phyloP scores from a whole-genome alignment of 2,888 invertebrate species.

The Pachycephus smyrnensis region DNA sequence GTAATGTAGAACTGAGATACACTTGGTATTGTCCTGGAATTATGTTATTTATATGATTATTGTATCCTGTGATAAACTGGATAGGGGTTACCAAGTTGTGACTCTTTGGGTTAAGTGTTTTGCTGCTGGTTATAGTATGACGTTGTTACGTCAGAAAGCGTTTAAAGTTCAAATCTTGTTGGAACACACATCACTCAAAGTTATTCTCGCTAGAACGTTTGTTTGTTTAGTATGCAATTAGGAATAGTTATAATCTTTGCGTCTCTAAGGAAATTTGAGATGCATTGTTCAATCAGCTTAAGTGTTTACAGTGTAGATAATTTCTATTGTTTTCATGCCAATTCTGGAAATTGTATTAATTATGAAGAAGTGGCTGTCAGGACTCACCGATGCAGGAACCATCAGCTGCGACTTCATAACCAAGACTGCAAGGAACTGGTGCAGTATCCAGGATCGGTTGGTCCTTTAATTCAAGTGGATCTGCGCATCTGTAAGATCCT shows the following conservation, averaged over 20 bases:
- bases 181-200: background rate
- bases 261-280: background rate
- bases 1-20: background rate
- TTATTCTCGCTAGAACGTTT: background rate
- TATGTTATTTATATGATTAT: background rate
- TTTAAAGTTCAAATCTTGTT: background rate
- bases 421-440: slow-evolving; percentile 49
- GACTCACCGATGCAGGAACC: slow-evolving; percentile 58
- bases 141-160: background rate
- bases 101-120: background rate
- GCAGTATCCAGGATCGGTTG: slow-evolving; percentile 43
- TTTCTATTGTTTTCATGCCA: background rate
- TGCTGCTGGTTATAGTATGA: background rate
- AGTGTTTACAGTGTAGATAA: background rate
- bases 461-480: slow-evolving; percentile 51
- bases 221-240: background rate
- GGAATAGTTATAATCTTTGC: background rate
- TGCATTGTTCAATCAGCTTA: background rate
- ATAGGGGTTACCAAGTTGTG: background rate
- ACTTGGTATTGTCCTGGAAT: background rate
- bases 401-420: slow-evolving; percentile 49
- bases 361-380: slow-evolving; percentile 17
- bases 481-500: slow-evolving; percentile 68
- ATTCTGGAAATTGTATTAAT: background rate
- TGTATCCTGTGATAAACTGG: background rate